These are phyloP conservation scores for Drosophila subsilvestris DNA, from an alignment of 2,888 invertebrate genomes.

Conservation along the genomic window DNA sequence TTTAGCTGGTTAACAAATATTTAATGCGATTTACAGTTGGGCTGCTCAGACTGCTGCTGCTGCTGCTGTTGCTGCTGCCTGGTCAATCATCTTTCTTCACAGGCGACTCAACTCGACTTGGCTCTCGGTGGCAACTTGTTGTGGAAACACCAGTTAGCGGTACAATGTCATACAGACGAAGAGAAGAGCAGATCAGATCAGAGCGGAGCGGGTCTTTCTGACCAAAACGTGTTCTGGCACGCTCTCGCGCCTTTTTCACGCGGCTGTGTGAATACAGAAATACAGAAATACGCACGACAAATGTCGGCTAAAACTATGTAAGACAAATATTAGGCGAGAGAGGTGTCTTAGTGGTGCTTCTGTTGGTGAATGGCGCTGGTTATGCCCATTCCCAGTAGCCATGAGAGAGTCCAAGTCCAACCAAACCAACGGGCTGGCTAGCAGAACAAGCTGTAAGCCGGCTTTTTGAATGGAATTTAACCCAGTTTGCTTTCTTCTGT, in stretches of 20 bases:
- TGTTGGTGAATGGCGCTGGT: conserved; percentile 29
- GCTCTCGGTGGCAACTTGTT: conserved; percentile 44
- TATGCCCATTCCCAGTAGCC: conserved; percentile 24
- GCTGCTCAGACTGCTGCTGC: conserved; percentile 40
- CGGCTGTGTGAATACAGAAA: conserved; percentile 33
- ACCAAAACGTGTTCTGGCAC: conserved; percentile 53
- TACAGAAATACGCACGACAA: conserved; percentile 48
- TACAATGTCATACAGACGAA: conserved; percentile 57
- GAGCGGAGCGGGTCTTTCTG: conserved; percentile 7
- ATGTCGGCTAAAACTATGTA: conserved; percentile 54
- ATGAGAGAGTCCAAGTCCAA: conserved; percentile 5
- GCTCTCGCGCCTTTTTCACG: conserved; percentile 43
- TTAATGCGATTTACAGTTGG: conserved; percentile 66
- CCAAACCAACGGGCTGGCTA: conserved; percentile 25
- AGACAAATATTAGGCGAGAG: conserved; percentile 53
- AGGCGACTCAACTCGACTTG: conserved; percentile 1
- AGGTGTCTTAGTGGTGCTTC: conserved; percentile 40
- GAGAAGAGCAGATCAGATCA: not conserved
- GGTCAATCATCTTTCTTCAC: conserved; percentile 60
- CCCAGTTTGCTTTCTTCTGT: conserved; percentile 78
- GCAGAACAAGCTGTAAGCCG: conserved; percentile 70
- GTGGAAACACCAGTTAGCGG: conserved; percentile 61
- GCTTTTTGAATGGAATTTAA: conserved; percentile 73
- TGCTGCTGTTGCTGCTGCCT: conserved; percentile 13
- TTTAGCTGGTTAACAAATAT: conserved; percentile 70